These are phyloP conservation scores for Acanthaster planci DNA, from an alignment of 35 echinoderm and acorn worm species.

Conservation along the genomic window DNA sequence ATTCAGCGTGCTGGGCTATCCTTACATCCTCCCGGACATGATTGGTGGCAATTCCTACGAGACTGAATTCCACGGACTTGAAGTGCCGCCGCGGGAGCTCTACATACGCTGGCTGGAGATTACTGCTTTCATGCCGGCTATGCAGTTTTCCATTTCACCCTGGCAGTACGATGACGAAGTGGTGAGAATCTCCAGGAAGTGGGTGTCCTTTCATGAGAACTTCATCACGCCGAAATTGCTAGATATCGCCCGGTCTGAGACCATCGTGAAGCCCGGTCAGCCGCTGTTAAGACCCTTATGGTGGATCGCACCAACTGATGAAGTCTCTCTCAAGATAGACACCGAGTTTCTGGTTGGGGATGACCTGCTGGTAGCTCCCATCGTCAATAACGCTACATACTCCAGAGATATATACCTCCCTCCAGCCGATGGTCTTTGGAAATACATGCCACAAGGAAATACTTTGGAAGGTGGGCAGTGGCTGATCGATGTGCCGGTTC, in stretches of 20 bases:
- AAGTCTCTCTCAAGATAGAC: constrained; percentile 65
- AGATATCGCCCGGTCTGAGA: constrained; percentile 60
- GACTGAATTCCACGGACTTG: constrained; percentile 55
- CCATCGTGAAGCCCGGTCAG: constrained; percentile 52
- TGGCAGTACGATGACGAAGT: constrained; percentile 98
- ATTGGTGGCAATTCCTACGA: constrained; percentile 97
- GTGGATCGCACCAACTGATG: constrained; percentile 90
- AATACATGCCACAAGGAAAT: no score
- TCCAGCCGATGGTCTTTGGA: no score
- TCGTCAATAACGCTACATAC: constrained; percentile 69
- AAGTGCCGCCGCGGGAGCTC: constrained; percentile 66
- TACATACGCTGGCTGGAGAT: constrained; percentile 94
- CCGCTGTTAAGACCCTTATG: constrained; percentile 92
- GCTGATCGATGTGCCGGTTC: no score
- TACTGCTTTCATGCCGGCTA: constrained; percentile 92
- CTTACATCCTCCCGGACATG: constrained; percentile 95
- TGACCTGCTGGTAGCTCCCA: constrained; percentile 87
- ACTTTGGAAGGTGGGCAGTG: no score
- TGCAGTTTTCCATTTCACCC: constrained; percentile 97
- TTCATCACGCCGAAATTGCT: constrained; percentile 76
- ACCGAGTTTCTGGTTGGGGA: constrained; percentile 87
- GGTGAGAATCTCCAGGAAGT: constrained; percentile 59
- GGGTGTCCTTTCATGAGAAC: constrained; percentile 80
- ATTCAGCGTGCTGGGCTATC: constrained; percentile 87
- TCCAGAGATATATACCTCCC: no score